Percentiles rank a stretch among this genome's conserved stretches.
These are phyloP conservation scores for Rhopalosiphum maidis DNA, from an alignment of 1,140 invertebrate species.

Conservation along the genomic window DNA sequence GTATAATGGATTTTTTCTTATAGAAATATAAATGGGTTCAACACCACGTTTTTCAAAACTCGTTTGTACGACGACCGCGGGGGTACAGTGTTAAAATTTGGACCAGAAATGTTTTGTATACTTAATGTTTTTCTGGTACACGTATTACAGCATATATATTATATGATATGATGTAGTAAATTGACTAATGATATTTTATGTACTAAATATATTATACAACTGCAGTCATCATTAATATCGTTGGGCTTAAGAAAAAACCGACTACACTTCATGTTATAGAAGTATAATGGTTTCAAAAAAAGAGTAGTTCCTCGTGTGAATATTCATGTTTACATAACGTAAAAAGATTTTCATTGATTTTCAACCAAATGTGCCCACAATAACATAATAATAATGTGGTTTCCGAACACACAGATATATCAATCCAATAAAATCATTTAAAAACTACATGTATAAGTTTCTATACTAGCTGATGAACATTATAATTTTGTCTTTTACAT, in stretches of 20 bases:
- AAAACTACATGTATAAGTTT: background rate
- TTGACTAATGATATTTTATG: background rate
- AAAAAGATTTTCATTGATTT: background rate
- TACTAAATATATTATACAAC: background rate
- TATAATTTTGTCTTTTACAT: background rate
- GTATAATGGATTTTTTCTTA: conserved; percentile 42
- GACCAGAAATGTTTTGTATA: background rate
- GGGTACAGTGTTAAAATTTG: background rate
- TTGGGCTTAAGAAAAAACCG: background rate
- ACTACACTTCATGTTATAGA: background rate
- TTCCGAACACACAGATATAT: background rate
- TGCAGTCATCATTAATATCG: background rate
- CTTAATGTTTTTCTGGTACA: background rate
- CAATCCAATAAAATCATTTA: background rate
- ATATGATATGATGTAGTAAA: background rate
- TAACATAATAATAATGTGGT: background rate
- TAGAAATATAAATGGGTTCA: conserved; percentile 26
- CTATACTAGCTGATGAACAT: background rate
- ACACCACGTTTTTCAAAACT: conserved; percentile 14
- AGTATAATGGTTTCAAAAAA: background rate
- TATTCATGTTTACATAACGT: background rate
- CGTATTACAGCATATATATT: background rate
- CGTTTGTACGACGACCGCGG: background rate
- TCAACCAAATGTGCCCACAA: background rate
- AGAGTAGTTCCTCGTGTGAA: background rate